These are phyloP conservation scores for Galemys pyrenaicus DNA, from an alignment of 2,113 vertebrate species.

Conservation along the genomic window DNA sequence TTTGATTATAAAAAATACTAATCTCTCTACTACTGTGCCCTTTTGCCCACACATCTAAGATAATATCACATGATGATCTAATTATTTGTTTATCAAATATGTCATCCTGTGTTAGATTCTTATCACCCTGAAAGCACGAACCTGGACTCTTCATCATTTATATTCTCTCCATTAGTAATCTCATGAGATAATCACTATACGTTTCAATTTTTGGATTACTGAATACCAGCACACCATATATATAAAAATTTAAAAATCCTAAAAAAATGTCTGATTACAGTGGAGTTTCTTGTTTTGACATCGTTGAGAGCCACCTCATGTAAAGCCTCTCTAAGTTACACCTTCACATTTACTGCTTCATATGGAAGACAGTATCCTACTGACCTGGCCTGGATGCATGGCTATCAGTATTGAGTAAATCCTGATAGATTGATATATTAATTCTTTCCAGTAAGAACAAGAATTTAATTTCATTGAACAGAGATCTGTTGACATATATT, in stretches of 20 bases:
- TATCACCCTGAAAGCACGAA: neutral
- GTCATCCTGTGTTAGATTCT: neutral
- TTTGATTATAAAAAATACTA: neutral
- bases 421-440: neutral
- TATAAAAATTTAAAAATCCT: neutral
- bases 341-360: neutral
- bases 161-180: neutral
- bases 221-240: neutral
- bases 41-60: neutral
- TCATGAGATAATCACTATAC: too few species aligned
- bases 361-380: neutral
- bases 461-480: neutral
- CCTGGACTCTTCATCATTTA: neutral
- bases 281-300: neutral
- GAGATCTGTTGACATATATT: neutral
- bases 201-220: neutral
- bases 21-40: neutral
- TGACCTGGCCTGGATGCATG: fast-evolving
- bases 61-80: neutral
- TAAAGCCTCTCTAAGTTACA: too few species aligned
- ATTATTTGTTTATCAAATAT: neutral
- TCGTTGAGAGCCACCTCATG: neutral
- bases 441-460: neutral
- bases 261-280: neutral
- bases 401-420: neutral